Conservation (phyloP, 2,797 vertebrate genomes). For the Acanthurus leucopareius region DNA sequence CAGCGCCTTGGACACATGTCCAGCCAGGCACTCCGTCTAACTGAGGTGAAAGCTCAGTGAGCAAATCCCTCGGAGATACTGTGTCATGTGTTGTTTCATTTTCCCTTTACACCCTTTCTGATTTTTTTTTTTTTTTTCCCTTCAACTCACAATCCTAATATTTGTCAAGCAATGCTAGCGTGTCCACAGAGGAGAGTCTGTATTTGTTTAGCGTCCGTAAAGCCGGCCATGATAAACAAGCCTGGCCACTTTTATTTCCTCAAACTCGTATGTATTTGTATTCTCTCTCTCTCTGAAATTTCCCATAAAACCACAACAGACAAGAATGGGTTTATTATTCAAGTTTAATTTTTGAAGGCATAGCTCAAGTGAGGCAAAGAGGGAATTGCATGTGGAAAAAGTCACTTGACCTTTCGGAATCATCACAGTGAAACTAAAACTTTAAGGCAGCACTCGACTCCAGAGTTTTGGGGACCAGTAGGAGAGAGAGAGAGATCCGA, state of each 20-base stretch:
- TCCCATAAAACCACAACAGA: constrained; percentile 4
- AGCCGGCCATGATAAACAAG: constrained; percentile 38
- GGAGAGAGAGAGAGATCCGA: neutral
- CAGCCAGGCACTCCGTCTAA: constrained; percentile 8
- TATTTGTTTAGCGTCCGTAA: constrained; percentile 53
- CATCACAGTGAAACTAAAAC: constrained; percentile 17
- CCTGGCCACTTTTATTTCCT: constrained; percentile 14
- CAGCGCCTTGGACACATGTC: constrained; percentile 37
- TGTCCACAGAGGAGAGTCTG: constrained; percentile 37
- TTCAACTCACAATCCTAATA: constrained; percentile 56
- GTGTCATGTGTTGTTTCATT: constrained; percentile 47
- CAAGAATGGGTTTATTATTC: constrained; percentile 39
- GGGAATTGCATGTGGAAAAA: constrained; percentile 20
- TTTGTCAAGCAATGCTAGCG: constrained; percentile 33
- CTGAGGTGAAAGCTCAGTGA: constrained; percentile 45
- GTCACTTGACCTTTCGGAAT: constrained; percentile 39
- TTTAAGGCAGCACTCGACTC: constrained; percentile 42
- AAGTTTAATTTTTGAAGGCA: constrained; percentile 30
- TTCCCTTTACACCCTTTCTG: constrained; percentile 10
- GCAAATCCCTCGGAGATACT: constrained; percentile 53
- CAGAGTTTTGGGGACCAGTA: neutral
- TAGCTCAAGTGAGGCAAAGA: constrained; percentile 20
- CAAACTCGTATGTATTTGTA: neutral
- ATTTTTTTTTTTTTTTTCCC: constrained; percentile 8
- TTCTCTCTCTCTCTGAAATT: neutral